phyloP scores from a whole-genome alignment of 2,888 invertebrate species.

The Heliconius sara region DNA sequence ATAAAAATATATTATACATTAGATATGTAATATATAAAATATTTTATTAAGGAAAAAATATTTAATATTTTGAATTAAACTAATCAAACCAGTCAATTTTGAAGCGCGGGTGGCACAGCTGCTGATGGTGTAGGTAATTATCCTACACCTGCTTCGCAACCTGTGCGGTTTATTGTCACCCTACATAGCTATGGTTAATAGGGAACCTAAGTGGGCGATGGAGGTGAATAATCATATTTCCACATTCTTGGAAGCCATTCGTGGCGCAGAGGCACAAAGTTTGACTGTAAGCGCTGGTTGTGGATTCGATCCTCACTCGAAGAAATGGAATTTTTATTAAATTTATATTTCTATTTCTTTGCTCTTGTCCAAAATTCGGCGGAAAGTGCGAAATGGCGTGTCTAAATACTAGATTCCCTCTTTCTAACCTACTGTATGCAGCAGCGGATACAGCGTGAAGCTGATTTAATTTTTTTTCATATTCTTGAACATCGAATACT shows the following conservation, averaged over 20 bases:
- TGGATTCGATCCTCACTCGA: too few relatives aligned
- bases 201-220: conserved; percentile 18
- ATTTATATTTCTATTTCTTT: too few relatives aligned
- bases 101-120: conserved; percentile 68
- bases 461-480: background rate
- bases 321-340: too few relatives aligned
- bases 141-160: conserved; percentile 65
- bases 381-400: too few relatives aligned
- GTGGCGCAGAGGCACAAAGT: too few relatives aligned
- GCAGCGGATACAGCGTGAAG: too few relatives aligned
- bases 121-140: conserved; percentile 65
- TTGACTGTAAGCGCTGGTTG: too few relatives aligned
- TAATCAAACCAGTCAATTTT: conserved; percentile 39
- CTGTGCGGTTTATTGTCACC: conserved; percentile 41
- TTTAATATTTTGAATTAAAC: conserved; percentile 21
- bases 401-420: too few relatives aligned
- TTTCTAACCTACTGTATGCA: too few relatives aligned
- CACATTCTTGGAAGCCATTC: background rate
- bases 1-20: background rate
- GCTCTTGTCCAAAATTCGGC: too few relatives aligned
- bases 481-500: background rate
- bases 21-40: background rate
- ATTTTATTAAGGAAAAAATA: conserved; percentile 24
- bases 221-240: background rate
- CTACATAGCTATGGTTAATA: conserved; percentile 34